A percentile compares a stretch with the other conserved stretches of the same genome.
phyloP scores from a whole-genome alignment of 1,140 invertebrate genomes.

The Dendroctonus ponderosae region DNA sequence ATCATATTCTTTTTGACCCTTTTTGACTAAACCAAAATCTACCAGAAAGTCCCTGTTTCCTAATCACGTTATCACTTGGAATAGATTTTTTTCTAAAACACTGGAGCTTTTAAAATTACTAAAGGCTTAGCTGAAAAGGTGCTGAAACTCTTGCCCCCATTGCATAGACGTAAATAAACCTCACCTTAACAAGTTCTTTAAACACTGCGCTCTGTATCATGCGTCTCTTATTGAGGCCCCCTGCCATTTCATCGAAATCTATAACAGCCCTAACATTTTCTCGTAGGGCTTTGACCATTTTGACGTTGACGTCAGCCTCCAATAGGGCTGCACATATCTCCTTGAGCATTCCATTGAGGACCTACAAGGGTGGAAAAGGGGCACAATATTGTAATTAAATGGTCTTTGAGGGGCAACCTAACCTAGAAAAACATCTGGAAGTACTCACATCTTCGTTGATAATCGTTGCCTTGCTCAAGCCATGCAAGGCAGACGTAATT shows the following conservation, averaged over 20 bases:
- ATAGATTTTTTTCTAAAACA: no score
- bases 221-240: conserved; percentile 94
- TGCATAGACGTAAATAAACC: neutral
- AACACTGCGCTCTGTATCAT: conserved; percentile 99
- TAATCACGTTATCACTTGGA: no score
- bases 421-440: conserved; percentile 41
- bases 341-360: conserved; percentile 98
- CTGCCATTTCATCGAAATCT: conserved; percentile 99
- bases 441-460: conserved; percentile 93
- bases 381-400: neutral
- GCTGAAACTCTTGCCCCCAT: no score
- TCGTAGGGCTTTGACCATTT: conserved; percentile 91
- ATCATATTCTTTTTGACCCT: no score
- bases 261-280: conserved; percentile 98
- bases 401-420: neutral
- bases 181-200: conserved; percentile 95
- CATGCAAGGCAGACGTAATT: conserved; percentile 96
- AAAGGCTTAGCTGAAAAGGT: no score
- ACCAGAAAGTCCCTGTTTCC: no score
- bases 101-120: no score
- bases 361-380: conserved; percentile 57
- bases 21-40: no score
- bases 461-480: conserved; percentile 96
- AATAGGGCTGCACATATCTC: conserved; percentile 96
- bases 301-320: conserved; percentile 99